A percentile compares a stretch with the other conserved stretches of the same genome.
phyloP scores from a whole-genome alignment of 2,797 vertebrate species.

The Catostomus latipinnis region DNA sequence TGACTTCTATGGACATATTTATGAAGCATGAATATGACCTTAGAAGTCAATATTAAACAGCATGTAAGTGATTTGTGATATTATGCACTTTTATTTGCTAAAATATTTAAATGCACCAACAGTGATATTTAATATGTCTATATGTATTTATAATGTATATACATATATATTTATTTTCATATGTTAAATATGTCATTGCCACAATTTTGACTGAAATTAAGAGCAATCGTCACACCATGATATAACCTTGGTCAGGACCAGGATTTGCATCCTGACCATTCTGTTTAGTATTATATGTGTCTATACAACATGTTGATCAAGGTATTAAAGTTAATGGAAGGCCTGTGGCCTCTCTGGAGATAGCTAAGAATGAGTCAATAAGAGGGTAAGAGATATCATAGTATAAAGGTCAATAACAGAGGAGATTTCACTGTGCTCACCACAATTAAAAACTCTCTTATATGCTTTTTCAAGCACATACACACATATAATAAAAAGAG shows the following conservation, averaged over 20 bases:
- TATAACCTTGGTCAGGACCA: not conserved
- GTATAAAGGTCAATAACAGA: not conserved
- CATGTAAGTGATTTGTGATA: too few species aligned
- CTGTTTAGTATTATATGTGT: not conserved
- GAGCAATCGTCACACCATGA: not conserved
- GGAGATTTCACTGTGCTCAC: not conserved
- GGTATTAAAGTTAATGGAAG: not conserved
- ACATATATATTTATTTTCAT: too few species aligned
- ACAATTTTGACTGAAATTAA: too few species aligned
- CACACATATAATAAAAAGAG: not conserved
- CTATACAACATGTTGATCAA: slow-evolving; percentile 2
- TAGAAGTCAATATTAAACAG: too few species aligned
- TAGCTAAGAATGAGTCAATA: not conserved
- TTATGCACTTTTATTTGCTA: too few species aligned
- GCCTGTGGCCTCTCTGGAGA: not conserved
- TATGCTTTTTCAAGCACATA: not conserved
- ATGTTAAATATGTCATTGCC: too few species aligned
- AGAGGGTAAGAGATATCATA: not conserved
- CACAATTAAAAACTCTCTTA: not conserved
- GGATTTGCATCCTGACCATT: not conserved
- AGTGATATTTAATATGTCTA: too few species aligned
- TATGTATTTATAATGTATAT: too few species aligned
- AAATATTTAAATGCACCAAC: too few species aligned
- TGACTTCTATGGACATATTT: too few species aligned
- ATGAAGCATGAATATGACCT: too few species aligned